A percentile compares a stretch with the other conserved stretches of the same genome.
These are phyloP conservation scores for Neria commutata DNA, from an alignment of 2,888 invertebrate genomes.

Conservation along the genomic window DNA sequence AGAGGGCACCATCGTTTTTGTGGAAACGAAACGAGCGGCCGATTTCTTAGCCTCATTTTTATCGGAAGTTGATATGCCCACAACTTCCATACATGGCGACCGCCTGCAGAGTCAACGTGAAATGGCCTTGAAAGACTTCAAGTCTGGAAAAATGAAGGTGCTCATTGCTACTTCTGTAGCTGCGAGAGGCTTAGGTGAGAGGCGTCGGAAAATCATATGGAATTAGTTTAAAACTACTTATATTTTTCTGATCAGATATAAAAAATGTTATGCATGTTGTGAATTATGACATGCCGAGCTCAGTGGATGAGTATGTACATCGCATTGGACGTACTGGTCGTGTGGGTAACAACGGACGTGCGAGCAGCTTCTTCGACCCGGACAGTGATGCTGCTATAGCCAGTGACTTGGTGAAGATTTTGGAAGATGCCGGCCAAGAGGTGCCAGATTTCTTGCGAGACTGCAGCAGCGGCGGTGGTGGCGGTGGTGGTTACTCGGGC, in stretches of 20 bases:
- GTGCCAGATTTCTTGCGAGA: conserved; percentile 77
- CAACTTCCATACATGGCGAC: conserved; percentile 98
- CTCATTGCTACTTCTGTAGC: conserved; percentile 96
- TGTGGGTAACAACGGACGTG: conserved; percentile 86
- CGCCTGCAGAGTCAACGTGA: conserved; percentile 94
- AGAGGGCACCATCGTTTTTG: conserved; percentile 80
- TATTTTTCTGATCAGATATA: conserved; percentile 69
- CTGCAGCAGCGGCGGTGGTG: conserved; percentile 63
- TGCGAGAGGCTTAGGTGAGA: conserved; percentile 81
- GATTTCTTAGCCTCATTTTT: conserved; percentile 87
- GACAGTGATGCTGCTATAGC: conserved; percentile 69
- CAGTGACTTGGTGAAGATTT: conserved; percentile 72
- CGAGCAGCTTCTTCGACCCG: conserved; percentile 83
- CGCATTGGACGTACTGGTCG: conserved; percentile 94
- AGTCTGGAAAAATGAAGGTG: conserved; percentile 74
- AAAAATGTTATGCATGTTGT: conserved; percentile 86
- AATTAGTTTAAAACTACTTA: background rate
- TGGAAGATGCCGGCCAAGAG: conserved; percentile 78
- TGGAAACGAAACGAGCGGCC: conserved; percentile 86
- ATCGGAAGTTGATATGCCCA: conserved; percentile 81
- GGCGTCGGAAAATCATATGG: background rate
- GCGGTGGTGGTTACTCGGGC: conserved; percentile 44
- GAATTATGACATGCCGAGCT: conserved; percentile 89
- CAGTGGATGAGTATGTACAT: conserved; percentile 94
- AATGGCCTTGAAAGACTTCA: conserved; percentile 90